Evolutionary conservation across 2,113 vertebrate species (phyloP).

Genomic region (Grallaria varia): DNA sequence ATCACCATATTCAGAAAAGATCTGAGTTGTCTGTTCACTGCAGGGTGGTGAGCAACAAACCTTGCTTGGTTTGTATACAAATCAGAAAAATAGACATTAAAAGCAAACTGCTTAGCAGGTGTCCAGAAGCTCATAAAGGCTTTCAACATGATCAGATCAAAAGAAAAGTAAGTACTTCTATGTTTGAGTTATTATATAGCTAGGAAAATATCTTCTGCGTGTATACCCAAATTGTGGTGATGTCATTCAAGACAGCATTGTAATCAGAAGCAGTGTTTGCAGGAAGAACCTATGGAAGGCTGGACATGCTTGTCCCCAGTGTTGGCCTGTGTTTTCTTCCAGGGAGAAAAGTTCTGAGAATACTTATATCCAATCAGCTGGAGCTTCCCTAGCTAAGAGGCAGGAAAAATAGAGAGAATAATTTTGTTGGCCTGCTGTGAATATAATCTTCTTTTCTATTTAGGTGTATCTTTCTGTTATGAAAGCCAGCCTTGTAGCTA

Average conservation of each 20-base stretch:
- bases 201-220: neutral
- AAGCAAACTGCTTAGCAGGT: neutral
- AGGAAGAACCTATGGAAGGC: neutral
- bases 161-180: neutral
- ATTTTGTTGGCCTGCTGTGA: neutral
- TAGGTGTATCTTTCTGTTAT: neutral
- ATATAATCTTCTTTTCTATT: neutral
- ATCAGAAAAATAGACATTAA: neutral
- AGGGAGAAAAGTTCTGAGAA: neutral
- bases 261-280: neutral
- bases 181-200: neutral
- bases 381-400: neutral
- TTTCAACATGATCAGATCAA: neutral
- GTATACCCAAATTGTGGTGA: neutral
- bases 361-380: neutral
- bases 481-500: neutral
- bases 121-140: neutral
- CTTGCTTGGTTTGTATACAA: neutral
- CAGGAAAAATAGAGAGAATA: neutral
- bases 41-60: neutral
- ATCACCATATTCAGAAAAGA: neutral
- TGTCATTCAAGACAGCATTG: neutral
- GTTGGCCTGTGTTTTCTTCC: neutral
- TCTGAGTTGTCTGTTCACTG: neutral
- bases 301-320: neutral